Conservation (phyloP, 2,113 vertebrate genomes). For the Uria aalge region DNA sequence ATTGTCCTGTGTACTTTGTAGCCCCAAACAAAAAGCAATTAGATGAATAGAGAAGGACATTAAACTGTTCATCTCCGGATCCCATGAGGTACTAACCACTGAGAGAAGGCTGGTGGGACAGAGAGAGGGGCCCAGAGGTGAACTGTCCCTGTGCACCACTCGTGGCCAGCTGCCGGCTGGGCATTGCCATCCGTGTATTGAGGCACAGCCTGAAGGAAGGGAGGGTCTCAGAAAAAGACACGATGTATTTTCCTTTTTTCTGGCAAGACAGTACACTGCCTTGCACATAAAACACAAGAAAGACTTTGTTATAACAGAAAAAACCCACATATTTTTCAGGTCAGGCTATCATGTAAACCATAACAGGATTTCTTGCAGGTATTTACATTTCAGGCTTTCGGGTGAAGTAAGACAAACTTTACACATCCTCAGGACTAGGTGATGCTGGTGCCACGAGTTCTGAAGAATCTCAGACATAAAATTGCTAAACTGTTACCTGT, state of each 20-base stretch:
- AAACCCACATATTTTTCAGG: not conserved
- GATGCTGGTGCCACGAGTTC: not conserved
- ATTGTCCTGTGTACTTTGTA: not conserved
- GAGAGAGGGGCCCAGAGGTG: not conserved
- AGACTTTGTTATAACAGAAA: not conserved
- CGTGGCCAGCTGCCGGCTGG: not conserved
- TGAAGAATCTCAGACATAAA: not conserved
- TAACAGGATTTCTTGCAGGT: not conserved
- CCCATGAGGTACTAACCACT: not conserved
- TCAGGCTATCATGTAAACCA: not conserved
- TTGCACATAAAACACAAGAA: not conserved
- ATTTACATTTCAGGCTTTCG: not conserved
- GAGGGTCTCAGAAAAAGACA: not conserved
- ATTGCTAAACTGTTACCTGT: not conserved
- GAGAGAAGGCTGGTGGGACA: not conserved
- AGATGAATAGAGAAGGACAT: not conserved
- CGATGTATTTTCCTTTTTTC: not conserved
- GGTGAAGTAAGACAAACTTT: not conserved
- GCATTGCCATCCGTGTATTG: accelerated
- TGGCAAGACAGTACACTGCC: not conserved
- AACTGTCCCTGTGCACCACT: not conserved
- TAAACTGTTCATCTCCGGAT: not conserved
- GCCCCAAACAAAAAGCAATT: not conserved
- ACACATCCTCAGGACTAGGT: not conserved
- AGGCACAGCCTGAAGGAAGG: not conserved